Conservation (phyloP, 2,797 vertebrate genomes). For the Pterois miles region DNA sequence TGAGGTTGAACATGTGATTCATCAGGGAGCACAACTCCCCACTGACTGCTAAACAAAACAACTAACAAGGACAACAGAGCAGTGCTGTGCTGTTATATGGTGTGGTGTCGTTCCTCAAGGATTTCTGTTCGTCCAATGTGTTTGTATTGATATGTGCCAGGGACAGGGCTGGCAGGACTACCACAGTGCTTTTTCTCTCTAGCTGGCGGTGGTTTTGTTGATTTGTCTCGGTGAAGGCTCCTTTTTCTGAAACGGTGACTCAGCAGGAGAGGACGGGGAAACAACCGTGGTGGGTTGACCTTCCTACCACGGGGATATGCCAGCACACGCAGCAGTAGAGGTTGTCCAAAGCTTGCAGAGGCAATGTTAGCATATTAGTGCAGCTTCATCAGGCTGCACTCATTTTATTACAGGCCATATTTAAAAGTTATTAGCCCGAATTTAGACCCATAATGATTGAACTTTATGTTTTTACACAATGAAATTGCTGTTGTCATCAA, state of each 20-base stretch:
- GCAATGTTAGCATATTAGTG: constrained; percentile 33
- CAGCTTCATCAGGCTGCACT: constrained; percentile 15
- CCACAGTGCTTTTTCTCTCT: not conserved
- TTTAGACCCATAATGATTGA: not conserved
- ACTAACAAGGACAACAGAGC: constrained; percentile 1
- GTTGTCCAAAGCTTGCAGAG: constrained; percentile 30
- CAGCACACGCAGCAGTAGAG: constrained; percentile 28
- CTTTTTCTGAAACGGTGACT: constrained; percentile 57
- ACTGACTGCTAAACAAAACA: constrained; percentile 29
- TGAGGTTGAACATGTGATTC: constrained; percentile 37
- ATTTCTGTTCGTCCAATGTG: not conserved
- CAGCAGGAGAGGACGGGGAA: constrained; percentile 41
- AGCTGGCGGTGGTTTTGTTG: constrained; percentile 28
- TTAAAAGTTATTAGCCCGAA: not conserved
- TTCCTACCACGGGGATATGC: constrained; percentile 30
- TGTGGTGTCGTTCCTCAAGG: not conserved
- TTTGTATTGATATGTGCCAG: not conserved
- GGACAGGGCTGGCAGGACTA: constrained; percentile 6
- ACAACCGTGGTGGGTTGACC: constrained; percentile 37
- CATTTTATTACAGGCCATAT: not conserved
- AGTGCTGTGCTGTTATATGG: constrained; percentile 4
- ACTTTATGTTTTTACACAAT: not conserved
- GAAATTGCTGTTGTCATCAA: not conserved
- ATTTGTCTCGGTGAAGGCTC: constrained; percentile 28
- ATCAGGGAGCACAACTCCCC: constrained; percentile 27